phyloP scores from a whole-genome alignment of 2,888 invertebrate species.

The Eudasyphora cyanicolor region DNA sequence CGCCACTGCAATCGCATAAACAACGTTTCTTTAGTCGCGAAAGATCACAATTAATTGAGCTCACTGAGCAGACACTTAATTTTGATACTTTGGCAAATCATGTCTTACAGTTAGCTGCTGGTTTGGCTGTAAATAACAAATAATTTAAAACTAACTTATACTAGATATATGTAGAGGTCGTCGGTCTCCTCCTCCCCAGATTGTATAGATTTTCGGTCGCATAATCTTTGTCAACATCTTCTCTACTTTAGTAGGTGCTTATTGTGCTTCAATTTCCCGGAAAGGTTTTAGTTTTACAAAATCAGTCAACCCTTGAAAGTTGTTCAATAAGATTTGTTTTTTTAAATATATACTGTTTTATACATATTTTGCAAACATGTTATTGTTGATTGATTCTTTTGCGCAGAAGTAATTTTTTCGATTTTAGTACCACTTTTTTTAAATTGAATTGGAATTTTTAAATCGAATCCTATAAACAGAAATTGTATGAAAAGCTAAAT shows the following conservation, averaged over 20 bases:
- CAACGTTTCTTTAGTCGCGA: constrained; percentile 74
- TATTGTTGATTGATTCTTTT: constrained; percentile 68
- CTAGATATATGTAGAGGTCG: constrained; percentile 82
- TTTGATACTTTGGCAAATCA: constrained; percentile 76
- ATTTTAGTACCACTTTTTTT: neutral
- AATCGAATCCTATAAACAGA: neutral
- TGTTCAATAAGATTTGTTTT: constrained; percentile 27
- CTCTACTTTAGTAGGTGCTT: constrained; percentile 81
- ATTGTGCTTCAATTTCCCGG: constrained; percentile 84
- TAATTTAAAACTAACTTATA: constrained; percentile 65
- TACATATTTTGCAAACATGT: constrained; percentile 17
- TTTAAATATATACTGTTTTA: constrained; percentile 45
- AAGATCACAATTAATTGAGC: constrained; percentile 74
- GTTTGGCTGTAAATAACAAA: constrained; percentile 27
- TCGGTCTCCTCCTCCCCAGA: too few relatives aligned
- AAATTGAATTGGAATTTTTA: constrained; percentile 1
- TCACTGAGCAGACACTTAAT: constrained; percentile 70
- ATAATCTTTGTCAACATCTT: too few relatives aligned
- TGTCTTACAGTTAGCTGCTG: constrained; percentile 73
- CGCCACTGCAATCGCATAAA: constrained; percentile 21
- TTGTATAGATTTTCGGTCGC: constrained; percentile 69
- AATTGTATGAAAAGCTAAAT: constrained; percentile 63
- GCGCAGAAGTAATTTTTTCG: neutral
- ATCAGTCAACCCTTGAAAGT: neutral
- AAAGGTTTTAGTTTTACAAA: constrained; percentile 75